Conservation (phyloP, 1,140 invertebrate genomes). For the Nasonia longicornis region DNA sequence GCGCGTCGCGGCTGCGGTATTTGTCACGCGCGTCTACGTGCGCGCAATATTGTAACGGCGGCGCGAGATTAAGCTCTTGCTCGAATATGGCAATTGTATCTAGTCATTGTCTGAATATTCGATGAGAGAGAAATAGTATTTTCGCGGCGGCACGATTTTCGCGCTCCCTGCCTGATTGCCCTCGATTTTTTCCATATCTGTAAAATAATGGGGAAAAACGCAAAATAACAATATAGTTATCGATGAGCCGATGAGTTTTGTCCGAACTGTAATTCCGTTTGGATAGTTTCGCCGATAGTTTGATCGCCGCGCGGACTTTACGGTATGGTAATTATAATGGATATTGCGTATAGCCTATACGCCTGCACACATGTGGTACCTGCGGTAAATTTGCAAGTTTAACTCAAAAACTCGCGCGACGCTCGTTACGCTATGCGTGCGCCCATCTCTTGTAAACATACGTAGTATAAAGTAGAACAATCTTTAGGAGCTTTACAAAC, state of each 20-base stretch:
- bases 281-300: not conserved
- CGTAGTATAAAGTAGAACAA: no score
- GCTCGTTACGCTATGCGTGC: no score
- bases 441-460: no score
- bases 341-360: no score
- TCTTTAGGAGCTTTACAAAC: not conserved
- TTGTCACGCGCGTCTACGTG: slow-evolving; percentile 40
- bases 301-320: no score
- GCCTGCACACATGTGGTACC: not conserved
- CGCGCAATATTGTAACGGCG: slow-evolving; percentile 38
- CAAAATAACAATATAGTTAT: no score
- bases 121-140: slow-evolving; percentile 39
- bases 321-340: not conserved
- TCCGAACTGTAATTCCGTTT: not conserved
- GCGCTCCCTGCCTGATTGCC: no score
- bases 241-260: no score
- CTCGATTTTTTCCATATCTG: no score
- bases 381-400: not conserved
- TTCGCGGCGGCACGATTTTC: slow-evolving; percentile 24
- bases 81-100: slow-evolving; percentile 32
- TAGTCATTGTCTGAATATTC: slow-evolving; percentile 44
- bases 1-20: not conserved
- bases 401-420: no score
- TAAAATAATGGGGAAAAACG: no score
- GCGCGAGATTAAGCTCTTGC: slow-evolving; percentile 31